Percentiles rank a stretch among this genome's conserved stretches.
These are phyloP conservation scores for Palythoa heliodiscus DNA, from an alignment of 92 coral and sea anemone genomes.

Conservation along the genomic window DNA sequence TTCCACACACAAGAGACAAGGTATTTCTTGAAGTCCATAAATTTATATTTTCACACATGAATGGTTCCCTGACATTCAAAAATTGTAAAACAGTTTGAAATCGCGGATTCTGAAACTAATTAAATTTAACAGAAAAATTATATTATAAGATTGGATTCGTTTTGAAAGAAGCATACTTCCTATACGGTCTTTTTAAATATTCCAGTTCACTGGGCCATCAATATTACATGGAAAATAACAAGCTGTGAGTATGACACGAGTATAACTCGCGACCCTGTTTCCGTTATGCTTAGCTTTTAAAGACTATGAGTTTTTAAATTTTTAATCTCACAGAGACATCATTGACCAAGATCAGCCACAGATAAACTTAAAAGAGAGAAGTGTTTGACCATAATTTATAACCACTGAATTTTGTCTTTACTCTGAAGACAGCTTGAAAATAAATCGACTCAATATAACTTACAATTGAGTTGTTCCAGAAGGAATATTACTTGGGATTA, in stretches of 20 bases:
- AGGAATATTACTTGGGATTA: constrained; percentile 26
- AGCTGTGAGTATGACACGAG: background rate
- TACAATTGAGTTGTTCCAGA: constrained; percentile 27
- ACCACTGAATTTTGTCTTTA: background rate
- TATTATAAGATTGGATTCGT: background rate
- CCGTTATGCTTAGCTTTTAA: background rate
- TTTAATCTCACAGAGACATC: constrained; percentile 11
- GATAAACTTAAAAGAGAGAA: background rate
- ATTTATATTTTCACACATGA: background rate
- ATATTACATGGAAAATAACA: background rate
- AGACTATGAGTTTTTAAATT: background rate
- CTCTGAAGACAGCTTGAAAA: background rate
- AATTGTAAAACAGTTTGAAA: background rate
- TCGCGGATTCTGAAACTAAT: background rate
- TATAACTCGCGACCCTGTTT: constrained; percentile 7
- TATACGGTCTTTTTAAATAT: background rate
- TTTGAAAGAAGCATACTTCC: background rate
- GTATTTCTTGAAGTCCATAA: background rate
- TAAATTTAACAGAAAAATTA: background rate
- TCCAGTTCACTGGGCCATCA: background rate
- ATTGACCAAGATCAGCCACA: background rate
- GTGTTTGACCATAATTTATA: background rate
- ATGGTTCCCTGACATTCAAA: background rate
- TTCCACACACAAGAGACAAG: background rate
- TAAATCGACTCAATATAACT: background rate